Evolutionary conservation across 2,797 vertebrate species (phyloP).

Genomic region (Antennarius maculatus): DNA sequence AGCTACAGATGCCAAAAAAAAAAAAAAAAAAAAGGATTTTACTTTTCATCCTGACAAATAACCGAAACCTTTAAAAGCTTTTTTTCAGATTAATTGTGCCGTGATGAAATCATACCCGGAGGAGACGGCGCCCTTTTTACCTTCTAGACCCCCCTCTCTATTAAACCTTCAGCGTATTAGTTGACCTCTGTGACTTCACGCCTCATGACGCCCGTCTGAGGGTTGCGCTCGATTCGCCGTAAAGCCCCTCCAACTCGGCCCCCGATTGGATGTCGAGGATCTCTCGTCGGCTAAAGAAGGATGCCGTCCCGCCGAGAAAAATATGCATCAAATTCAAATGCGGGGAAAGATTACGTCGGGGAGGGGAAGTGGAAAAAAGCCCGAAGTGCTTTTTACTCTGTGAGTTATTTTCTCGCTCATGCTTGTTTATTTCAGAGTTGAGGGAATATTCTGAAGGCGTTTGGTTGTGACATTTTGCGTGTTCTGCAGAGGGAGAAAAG

Average conservation of each 20-base stretch:
- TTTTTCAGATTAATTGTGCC: slow-evolving; percentile 20
- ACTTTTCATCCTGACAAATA: neutral
- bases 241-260: slow-evolving; percentile 53
- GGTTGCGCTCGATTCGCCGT: slow-evolving; percentile 59
- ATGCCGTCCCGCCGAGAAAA: slow-evolving; percentile 46
- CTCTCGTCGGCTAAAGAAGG: slow-evolving; percentile 37
- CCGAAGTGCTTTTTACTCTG: slow-evolving; percentile 49
- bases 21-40: neutral
- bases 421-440: slow-evolving; percentile 66
- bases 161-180: slow-evolving; percentile 53
- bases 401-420: slow-evolving; percentile 49
- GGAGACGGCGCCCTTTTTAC: slow-evolving; percentile 61
- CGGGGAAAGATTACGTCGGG: slow-evolving; percentile 54
- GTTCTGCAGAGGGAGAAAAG: slow-evolving; percentile 65
- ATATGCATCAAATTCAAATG: slow-evolving; percentile 56
- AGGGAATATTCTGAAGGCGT: slow-evolving; percentile 64
- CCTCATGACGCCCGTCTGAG: slow-evolving; percentile 72
- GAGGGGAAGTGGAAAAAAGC: slow-evolving; percentile 28
- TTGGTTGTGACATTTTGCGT: slow-evolving; percentile 76
- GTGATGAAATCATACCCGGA: slow-evolving; percentile 38
- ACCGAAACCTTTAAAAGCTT: neutral
- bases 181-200: slow-evolving; percentile 66
- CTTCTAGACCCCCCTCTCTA: slow-evolving; percentile 17
- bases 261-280: slow-evolving; percentile 25
- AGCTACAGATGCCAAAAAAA: neutral